Base-by-base conservation (phyloP, 2,888 invertebrate species). In the Eumacrocentrus americanus region DNA sequence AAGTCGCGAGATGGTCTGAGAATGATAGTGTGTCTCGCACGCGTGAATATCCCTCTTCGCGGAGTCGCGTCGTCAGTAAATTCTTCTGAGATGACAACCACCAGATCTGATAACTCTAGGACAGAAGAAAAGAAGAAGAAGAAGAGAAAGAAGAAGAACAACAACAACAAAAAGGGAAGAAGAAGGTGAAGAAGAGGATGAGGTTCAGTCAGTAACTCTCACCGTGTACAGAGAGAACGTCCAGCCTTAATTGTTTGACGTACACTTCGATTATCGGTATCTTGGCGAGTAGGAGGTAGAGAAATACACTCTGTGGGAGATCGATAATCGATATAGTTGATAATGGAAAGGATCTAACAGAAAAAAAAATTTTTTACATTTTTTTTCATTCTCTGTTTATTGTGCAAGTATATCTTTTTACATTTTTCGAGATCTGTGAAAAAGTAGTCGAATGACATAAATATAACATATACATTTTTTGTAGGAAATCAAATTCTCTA, bases 1-100 rank as follows among this genome's bases (percentile, higher is more conserved):
- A 52, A 52, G 53, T 60, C 60, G 55, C 56, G 25, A 67, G 66
- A 68, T 68, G 56, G 61, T 64, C 57, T 12, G 58, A 54, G 47
- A 51, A 61, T 59, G 67, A 67, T 67, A 66, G 57, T 35, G 57
- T 25, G 35, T 60, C 51, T 47, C 58, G 60, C 58, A 61, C 56
- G 61, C 38, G 44, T 35, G 60, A 38, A 25, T 62, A 20, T 53
- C 42, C 42, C 40, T 50, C 22, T 25, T 65, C 66, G 22, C 48
- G 74, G 74, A 72, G 73, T 48, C 76, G 22, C 48, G 74, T 74
- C 73, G 73, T 48, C 76, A 60, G 73, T 79, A 78, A 78, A 79
- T 79, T 76, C 74, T 68, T 73, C 70, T 67, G 70, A 75, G 74
- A 78, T 76, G 76, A 78, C 77, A 76, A 74, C 69, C 60, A 18